Percentiles rank a stretch among this genome's conserved stretches.
Evolutionary conservation across 2,113 vertebrate species (phyloP).

Genomic region (Pyrgilauda ruficollis): DNA sequence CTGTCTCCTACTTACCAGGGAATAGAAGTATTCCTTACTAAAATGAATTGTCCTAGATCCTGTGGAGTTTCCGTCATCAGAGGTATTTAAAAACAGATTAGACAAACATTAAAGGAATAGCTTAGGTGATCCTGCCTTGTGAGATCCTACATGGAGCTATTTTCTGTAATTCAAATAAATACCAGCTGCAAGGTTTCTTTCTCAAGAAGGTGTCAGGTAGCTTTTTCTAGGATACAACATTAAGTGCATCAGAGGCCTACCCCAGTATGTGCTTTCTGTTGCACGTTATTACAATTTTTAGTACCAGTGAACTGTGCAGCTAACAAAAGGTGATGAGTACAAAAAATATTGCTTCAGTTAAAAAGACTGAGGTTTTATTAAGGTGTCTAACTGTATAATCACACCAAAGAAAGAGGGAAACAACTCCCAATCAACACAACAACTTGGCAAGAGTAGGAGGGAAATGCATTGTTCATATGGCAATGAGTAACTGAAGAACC

Average conservation of each 20-base stretch:
- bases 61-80: not conserved
- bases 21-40: not conserved
- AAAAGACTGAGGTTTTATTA: constrained; percentile 15
- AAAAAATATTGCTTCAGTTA: not conserved
- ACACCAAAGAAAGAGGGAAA: not conserved
- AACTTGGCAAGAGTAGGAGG: not conserved
- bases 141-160: not conserved
- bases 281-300: not conserved
- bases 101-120: not conserved
- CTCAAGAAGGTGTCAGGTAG: not conserved
- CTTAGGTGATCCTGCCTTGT: not conserved
- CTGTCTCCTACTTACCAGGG: not conserved
- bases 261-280: not conserved
- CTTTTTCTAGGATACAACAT: not conserved
- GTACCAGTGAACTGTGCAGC: fast-evolving
- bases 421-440: not conserved
- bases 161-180: not conserved
- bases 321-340: not conserved
- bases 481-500: not conserved
- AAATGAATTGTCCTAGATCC: not conserved
- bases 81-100: not conserved
- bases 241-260: not conserved
- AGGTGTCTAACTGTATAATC: not conserved
- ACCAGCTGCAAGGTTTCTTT: not conserved
- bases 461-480: not conserved